These are phyloP conservation scores for Acromyrmex echinatior DNA, from an alignment of 1,140 invertebrate genomes.

Conservation along the genomic window DNA sequence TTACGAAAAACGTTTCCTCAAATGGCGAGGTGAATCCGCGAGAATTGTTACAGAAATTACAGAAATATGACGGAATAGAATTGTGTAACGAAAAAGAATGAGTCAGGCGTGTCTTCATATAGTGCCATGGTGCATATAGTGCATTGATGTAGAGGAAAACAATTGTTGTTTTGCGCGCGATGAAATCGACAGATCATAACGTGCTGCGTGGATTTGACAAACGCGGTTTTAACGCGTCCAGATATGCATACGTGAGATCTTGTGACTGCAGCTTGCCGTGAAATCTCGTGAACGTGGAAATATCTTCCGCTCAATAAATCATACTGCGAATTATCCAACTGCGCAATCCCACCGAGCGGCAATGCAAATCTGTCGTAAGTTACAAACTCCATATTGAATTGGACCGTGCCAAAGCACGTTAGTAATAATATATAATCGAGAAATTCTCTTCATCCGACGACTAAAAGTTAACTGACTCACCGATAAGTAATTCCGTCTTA, in stretches of 20 bases:
- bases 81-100: not conserved
- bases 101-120: conserved; percentile 1
- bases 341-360: conserved; percentile 23
- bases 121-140: no score
- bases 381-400: not conserved
- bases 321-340: conserved; percentile 9
- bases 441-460: not conserved
- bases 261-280: not conserved
- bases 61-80: conserved; percentile 8
- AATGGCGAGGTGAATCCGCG: not conserved
- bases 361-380: conserved; percentile 40
- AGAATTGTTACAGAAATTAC: conserved; percentile 24
- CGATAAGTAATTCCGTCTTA: conserved; percentile 54
- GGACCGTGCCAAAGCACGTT: not conserved
- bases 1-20: not conserved
- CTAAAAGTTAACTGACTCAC: conserved; percentile 48
- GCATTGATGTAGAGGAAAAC: not conserved
- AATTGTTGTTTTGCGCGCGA: conserved; percentile 2
- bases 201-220: conserved; percentile 4
- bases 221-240: conserved; percentile 12
- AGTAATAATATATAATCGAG: not conserved
- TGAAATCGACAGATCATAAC: conserved; percentile 39
- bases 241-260: not conserved
- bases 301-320: conserved; percentile 41
- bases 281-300: conserved; percentile 12